These are phyloP conservation scores for Aleiodes sp. DNA, from an alignment of 1,140 invertebrate genomes.

Conservation along the genomic window DNA sequence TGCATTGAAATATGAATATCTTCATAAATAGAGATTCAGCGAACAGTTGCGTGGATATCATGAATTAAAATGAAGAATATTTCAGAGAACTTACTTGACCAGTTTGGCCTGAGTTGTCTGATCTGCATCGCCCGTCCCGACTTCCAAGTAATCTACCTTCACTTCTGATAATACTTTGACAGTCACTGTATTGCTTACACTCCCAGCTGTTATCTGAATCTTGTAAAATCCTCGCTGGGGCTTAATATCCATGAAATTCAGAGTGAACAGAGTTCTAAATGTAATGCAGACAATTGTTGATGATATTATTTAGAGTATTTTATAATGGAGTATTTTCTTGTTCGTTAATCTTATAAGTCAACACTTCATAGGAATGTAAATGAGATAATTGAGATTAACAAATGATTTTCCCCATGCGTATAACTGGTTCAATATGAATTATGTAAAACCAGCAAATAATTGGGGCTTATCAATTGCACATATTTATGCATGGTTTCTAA, in stretches of 20 bases:
- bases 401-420: slow-evolving; percentile 62
- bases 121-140: slow-evolving; percentile 92
- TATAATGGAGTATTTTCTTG: slow-evolving; percentile 14
- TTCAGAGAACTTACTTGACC: slow-evolving; percentile 67
- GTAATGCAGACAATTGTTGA: slow-evolving; percentile 28
- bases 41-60: slow-evolving; percentile 5
- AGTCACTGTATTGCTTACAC: slow-evolving; percentile 72
- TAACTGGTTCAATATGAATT: slow-evolving; percentile 51
- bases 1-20: slow-evolving; percentile 7
- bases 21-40: neutral
- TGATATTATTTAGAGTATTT: neutral
- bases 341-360: slow-evolving; percentile 38
- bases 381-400: slow-evolving; percentile 41
- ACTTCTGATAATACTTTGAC: slow-evolving; percentile 80
- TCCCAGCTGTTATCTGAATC: slow-evolving; percentile 77
- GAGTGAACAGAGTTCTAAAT: slow-evolving; percentile 74
- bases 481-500: neutral
- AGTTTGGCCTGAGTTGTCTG: slow-evolving; percentile 83
- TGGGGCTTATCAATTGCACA: slow-evolving; percentile 44
- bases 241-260: slow-evolving; percentile 84
- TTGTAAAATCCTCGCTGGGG: slow-evolving; percentile 86
- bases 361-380: slow-evolving; percentile 34
- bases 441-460: slow-evolving; percentile 57
- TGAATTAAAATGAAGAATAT: slow-evolving; percentile 9
- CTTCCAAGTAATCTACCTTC: slow-evolving; percentile 80